Base-by-base conservation (phyloP, 2,888 invertebrate species). In the Leptopilina drosophilae region DNA sequence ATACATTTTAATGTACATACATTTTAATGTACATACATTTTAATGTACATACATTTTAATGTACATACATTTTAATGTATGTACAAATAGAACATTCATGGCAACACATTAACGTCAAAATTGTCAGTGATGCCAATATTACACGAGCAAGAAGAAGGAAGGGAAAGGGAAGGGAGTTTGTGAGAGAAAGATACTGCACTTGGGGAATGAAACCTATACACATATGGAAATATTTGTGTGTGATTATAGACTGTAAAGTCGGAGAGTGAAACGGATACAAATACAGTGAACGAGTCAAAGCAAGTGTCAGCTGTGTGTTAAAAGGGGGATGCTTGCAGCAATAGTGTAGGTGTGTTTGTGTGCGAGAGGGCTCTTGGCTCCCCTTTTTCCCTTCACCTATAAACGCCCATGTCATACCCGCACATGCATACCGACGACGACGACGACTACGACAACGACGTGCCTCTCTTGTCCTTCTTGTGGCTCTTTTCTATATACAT, bases 281-380 rank as follows among this genome's bases (percentile, higher is more conserved):
- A 66, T 42, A 66, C 26, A 69, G 2, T 20, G 49, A 56, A 53
- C 46, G 69, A 73, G 53, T 20, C 26, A 73, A 56, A 73, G 73
- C 73, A 56, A 73, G 73, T 56, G 73, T 73, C 73, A 73, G 53
- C 46, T 69, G 73, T 73, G 73, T 73, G 69, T 69, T 20, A 20
- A 62, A 46, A 67, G 67, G 49, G 66, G 73, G 73, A 33, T 33
- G 53, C 53, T 33, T 33, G 26, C 20, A 20, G 33, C 2, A 33
- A 33, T 33, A 33, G 62, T 20, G 15, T 9, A 8, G 20, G 9
- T 62, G 62, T 62, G 62, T 46, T n/a, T 67, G 67, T 46, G 9
- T n/a, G 53, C 20, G 73, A 26, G 69, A 33, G 73, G 49, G 26
- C 53, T 33, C 56, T 73, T 9, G 33, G 33, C n/a, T n/a, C 33